Evolutionary conservation across 2,797 vertebrate genomes (phyloP).

Genomic region (Propithecus deckenii): DNA sequence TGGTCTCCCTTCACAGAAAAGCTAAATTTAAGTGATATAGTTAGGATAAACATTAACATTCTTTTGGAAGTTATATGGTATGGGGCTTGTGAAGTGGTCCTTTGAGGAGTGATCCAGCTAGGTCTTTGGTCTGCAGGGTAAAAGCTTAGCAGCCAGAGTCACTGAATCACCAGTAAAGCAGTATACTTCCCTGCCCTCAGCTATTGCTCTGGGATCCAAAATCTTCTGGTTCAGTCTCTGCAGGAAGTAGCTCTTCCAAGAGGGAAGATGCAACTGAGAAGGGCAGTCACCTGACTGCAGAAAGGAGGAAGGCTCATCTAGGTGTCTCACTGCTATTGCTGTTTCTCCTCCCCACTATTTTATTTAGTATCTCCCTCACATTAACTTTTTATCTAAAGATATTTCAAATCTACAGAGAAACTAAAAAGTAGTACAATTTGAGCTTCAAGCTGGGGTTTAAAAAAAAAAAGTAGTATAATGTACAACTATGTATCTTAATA

Average conservation of each 20-base stretch:
- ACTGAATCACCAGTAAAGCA: background rate
- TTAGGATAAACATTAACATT: background rate
- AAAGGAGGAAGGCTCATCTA: background rate
- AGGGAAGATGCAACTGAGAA: background rate
- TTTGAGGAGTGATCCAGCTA: background rate
- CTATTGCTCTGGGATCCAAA: background rate
- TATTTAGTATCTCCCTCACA: background rate
- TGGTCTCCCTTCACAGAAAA: background rate
- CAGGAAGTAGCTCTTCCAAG: background rate
- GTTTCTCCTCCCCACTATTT: background rate
- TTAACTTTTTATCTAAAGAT: background rate
- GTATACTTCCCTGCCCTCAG: background rate
- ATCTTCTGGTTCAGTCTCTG: background rate
- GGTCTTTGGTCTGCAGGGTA: background rate
- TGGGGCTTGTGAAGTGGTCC: background rate
- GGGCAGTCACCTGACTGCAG: background rate
- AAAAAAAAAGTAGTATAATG: background rate
- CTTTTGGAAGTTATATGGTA: background rate
- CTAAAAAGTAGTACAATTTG: background rate
- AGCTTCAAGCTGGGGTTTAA: background rate
- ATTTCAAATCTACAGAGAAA: background rate
- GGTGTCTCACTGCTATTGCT: background rate
- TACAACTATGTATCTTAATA: background rate
- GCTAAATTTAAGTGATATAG: background rate
- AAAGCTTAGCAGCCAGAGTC: background rate